Evolutionary conservation across 2,113 vertebrate species (phyloP).

Genomic region (Isichthys henryi): DNA sequence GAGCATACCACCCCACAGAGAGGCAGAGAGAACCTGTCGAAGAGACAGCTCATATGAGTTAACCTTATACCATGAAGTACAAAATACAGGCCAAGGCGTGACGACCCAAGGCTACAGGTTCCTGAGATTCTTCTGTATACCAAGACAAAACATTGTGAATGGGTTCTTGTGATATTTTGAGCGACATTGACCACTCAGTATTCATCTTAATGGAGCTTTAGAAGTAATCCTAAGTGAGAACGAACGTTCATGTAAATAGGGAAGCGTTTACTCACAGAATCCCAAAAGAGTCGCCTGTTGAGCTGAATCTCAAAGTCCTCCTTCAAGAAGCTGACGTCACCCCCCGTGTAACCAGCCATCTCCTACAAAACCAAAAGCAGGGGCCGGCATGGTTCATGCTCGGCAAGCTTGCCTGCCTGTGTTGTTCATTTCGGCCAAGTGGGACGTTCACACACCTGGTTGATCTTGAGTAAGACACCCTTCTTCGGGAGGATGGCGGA

Average conservation of each 20-base stretch:
- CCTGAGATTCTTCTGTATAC: neutral
- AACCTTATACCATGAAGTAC: neutral
- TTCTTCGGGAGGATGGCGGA: conserved; percentile 80
- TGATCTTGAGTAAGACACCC: conserved; percentile 85
- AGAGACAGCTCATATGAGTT: neutral
- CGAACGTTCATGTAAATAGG: neutral
- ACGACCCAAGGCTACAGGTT: neutral
- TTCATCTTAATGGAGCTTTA: neutral
- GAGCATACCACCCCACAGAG: conserved; percentile 85
- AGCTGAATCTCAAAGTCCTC: conserved; percentile 90
- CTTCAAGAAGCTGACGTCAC: conserved; percentile 85
- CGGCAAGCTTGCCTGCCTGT: neutral
- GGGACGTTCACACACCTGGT: conserved; percentile 64
- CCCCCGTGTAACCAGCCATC: conserved; percentile 85
- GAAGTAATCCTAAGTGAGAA: neutral
- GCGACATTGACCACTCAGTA: neutral
- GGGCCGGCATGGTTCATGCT: too few species aligned
- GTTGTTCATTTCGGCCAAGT: neutral
- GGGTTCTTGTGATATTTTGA: neutral
- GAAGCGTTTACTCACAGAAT: conserved; percentile 65
- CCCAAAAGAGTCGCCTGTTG: conserved; percentile 74
- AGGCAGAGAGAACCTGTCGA: conserved; percentile 76
- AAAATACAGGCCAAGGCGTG: neutral
- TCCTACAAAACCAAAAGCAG: conserved; percentile 61
- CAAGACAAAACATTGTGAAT: neutral